A percentile compares a stretch with the other conserved stretches of the same genome.
phyloP scores from a whole-genome alignment of 1,140 invertebrate species.

The Aphelenchoides besseyi region DNA sequence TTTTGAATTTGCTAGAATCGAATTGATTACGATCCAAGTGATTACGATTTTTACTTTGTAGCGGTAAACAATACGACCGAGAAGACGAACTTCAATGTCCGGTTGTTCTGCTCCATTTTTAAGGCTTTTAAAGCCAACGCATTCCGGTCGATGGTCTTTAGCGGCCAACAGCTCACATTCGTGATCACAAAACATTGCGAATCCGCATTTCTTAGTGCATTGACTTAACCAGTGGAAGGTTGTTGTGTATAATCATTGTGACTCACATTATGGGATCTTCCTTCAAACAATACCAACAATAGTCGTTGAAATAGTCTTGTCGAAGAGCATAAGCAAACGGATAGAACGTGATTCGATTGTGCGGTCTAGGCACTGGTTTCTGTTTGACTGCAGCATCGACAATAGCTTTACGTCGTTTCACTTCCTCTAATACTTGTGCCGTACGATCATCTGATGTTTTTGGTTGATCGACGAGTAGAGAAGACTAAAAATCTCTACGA shows the following conservation, averaged over 20 bases:
- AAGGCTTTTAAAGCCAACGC: constrained; percentile 29
- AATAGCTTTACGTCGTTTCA: constrained; percentile 10
- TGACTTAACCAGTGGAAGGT: constrained; percentile 29
- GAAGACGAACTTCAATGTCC: constrained; percentile 53
- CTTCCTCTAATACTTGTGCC: constrained; percentile 4
- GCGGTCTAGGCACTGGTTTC: neutral
- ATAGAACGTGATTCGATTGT: constrained; percentile 47
- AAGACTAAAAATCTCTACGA: too few relatives aligned
- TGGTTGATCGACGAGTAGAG: too few relatives aligned
- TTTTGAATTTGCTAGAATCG: constrained; percentile 45
- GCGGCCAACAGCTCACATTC: constrained; percentile 43
- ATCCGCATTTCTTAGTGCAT: constrained; percentile 36
- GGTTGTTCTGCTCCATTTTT: constrained; percentile 30
- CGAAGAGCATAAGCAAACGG: constrained; percentile 59
- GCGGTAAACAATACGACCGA: constrained; percentile 54
- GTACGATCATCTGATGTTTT: neutral
- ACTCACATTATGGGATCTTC: constrained; percentile 43
- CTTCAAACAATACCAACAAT: constrained; percentile 58
- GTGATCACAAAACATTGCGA: constrained; percentile 45
- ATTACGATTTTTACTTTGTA: constrained; percentile 43
- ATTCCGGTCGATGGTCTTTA: constrained; percentile 52
- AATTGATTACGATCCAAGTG: constrained; percentile 9
- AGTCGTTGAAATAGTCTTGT: constrained; percentile 38
- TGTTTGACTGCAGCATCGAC: neutral
- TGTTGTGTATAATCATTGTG: neutral